Percentiles rank a stretch among this genome's conserved stretches.
Evolutionary conservation across 1,140 invertebrate species (phyloP).

Genomic region (Scaptomyza hsui): DNA sequence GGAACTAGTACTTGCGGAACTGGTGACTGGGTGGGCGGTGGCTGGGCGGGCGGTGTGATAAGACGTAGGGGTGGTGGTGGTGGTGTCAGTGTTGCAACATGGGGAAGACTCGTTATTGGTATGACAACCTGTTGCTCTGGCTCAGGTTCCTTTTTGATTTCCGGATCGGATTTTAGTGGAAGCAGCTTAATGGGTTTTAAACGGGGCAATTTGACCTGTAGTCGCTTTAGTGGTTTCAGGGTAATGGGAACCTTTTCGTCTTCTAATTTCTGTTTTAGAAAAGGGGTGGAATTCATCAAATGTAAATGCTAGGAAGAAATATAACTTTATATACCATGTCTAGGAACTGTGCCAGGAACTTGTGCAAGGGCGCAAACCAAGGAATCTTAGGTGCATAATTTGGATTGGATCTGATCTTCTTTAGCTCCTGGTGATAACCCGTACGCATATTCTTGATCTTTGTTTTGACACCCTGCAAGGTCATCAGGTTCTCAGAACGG

Average conservation of each 20-base stretch:
- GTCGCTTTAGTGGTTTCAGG: constrained; percentile 23
- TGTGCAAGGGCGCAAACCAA: constrained; percentile 59
- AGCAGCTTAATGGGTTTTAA: constrained; percentile 39
- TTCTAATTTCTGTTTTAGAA: neutral
- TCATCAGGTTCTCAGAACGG: constrained; percentile 24
- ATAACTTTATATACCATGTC: constrained; percentile 44
- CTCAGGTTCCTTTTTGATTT: constrained; percentile 52
- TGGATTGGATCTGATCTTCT: constrained; percentile 51
- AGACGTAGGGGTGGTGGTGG: constrained; percentile 20
- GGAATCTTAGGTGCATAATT: constrained; percentile 47
- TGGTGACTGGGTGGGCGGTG: neutral
- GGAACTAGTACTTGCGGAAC: neutral
- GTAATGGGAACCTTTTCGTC: neutral
- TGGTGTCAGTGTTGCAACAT: neutral
- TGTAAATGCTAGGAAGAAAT: too few relatives aligned
- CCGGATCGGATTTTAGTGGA: constrained; percentile 1
- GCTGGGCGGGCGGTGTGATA: neutral
- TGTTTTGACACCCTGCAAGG: constrained; percentile 48
- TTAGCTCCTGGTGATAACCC: constrained; percentile 60
- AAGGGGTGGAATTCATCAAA: too few relatives aligned
- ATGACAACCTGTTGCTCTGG: constrained; percentile 30
- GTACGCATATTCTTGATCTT: constrained; percentile 68
- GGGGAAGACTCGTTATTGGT: neutral
- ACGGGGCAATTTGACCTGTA: constrained; percentile 57
- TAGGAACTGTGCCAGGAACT: constrained; percentile 45